A percentile compares a stretch with the other conserved stretches of the same genome.
Conservation (phyloP, 1,140 invertebrate genomes). For the Babylonia areolata region DNA sequence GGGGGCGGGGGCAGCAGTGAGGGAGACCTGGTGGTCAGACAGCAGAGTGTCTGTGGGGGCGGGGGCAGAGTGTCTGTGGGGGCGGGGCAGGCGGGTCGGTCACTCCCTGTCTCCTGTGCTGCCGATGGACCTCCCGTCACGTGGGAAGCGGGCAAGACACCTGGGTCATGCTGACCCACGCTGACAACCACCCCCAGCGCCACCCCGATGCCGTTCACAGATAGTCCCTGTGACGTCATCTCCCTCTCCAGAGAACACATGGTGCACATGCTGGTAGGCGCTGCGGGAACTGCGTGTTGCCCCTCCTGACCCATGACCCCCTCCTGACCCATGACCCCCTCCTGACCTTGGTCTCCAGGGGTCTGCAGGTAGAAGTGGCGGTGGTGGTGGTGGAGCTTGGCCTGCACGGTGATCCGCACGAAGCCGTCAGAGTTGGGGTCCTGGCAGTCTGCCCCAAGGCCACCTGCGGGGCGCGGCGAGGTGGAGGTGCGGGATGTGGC, state of each 20-base stretch:
- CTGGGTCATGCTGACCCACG: too few species aligned
- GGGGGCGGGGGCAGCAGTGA: too few species aligned
- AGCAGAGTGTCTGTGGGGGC: too few species aligned
- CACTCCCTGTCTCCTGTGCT: too few species aligned
- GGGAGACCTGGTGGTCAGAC: too few species aligned
- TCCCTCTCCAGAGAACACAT: not conserved
- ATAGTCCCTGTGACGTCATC: not conserved
- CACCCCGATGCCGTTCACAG: not conserved
- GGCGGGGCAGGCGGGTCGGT: too few species aligned
- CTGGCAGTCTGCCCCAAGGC: not conserved
- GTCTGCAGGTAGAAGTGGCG: constrained; percentile 55
- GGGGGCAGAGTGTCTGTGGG: too few species aligned
- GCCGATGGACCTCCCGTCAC: too few species aligned
- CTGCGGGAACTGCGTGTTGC: not conserved
- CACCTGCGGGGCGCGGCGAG: not conserved
- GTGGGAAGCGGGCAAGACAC: too few species aligned
- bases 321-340: not conserved
- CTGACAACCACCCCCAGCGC: too few species aligned
- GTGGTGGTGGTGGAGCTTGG: constrained; percentile 54
- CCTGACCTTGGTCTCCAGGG: constrained; percentile 44
- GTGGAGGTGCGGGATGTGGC: not conserved
- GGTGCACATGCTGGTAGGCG: not conserved
- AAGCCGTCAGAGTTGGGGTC: constrained; percentile 34
- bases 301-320: not conserved
- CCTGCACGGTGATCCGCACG: constrained; percentile 52